Base-by-base conservation (phyloP, 2,797 vertebrate species). In the Tokudaia tokunoshimensis region DNA sequence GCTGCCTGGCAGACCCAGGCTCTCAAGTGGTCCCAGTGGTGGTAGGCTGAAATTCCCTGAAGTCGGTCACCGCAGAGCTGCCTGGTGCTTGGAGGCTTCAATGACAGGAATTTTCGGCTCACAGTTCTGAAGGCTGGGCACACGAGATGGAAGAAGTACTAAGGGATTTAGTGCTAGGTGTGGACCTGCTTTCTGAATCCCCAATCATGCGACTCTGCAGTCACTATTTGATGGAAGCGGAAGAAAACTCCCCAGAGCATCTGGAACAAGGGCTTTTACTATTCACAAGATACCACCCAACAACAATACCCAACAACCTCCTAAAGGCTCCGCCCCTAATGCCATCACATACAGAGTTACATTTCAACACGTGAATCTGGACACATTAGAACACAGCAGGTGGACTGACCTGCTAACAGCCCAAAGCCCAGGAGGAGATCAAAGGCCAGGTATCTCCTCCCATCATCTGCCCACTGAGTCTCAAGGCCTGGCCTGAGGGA, bases 341-440 rank as follows among this genome's bases (percentile, higher is more conserved):
- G 44, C 19, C 37, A 57, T 26, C 41, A 44, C 52, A 10, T 3
- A 22, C 31, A 88, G 72, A 29, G 3, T 55, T 7, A 17, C 50
- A 55, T 61, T 89, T 65, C 83, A 34, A 47, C 37, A 61, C 0
- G 8, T 6, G 13, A n/a, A 44, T 10, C 15, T 82, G 37, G 24
- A 50, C 44, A 15, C 76, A 52, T 59, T 81, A 31, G n/a, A 61
- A 15, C 57, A 34, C 17, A 41, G 41, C 31, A 91, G 29, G 12
- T 59, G 3, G 47, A 41, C 29, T 24, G 12, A 19, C 13, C 37
- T 4, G 4, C 26, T 50, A 20, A 13, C 65, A 6, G 13, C 10
- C 26, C 8, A 12, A 61, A 90, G 26, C 11, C 6, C 12, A 41
- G 0, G 0, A 0, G 1, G 22, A 24, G 31, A 31, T 17, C 29